Base-by-base conservation (phyloP, 2,113 vertebrate species). In the Clarias batrachus region DNA sequence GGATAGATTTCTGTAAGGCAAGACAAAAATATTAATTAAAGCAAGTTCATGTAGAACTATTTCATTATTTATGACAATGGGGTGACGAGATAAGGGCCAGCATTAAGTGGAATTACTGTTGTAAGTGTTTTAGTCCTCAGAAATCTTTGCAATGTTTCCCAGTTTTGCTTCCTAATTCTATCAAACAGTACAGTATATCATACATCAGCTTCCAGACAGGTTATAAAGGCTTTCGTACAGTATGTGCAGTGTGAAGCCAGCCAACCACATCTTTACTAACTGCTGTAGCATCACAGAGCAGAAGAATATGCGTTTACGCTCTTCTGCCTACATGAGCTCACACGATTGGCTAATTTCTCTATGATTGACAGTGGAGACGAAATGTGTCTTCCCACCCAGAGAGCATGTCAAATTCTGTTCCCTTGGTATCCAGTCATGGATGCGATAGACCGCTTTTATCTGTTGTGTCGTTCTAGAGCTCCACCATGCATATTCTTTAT, bases 1-100 rank as follows among this genome's bases (percentile, higher is more conserved):
- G 8, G 98, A 98, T 91, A 99, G 94, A 93, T 99, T 98, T 97
- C 98, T 99, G 95, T 30, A 0, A 86, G 91, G 88, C 74, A 74
- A 85, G 89, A 86, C 59, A 41, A 87, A 83, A 89, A 90, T 90
- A 89, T 83, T 59, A 83, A 91, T 63, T 92, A 65, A 68, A 27
- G 81, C 41, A 73, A 62, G 7, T 66, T n/a, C 16, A 87, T 41
- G 12, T 8, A 41, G 33, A 74, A 12, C 37, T 52, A 76, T 76
- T 76, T n/a, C 54, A 25, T 6, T 16, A 13, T 14, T 12, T 13
- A 54, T 76, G 52, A 78, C 52, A 17, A 52, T 25, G 9, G 23
- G 23, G 23, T 76, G 73, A 5, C 52, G 23, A n/a, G 73, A 76
- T 37, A 33, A 2, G 17, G 16, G 7, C 30, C 68, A 71, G 9